Evolutionary conservation across 2,888 invertebrate species (phyloP).

Genomic region (Helicoverpa assulta): DNA sequence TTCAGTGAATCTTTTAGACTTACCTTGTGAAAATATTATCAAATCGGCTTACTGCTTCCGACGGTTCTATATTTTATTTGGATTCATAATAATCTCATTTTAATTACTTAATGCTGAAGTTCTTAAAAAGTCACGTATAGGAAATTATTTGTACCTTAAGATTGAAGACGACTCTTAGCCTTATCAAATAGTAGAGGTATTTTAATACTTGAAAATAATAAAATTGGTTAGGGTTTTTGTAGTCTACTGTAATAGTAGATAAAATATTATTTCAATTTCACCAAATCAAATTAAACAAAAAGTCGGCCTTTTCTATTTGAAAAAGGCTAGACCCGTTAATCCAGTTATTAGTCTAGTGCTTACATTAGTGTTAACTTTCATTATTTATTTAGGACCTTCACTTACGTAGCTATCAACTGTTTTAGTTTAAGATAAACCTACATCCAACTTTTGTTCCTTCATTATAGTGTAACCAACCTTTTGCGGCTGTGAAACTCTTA

Average conservation of each 20-base stretch:
- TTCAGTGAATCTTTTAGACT: not conserved
- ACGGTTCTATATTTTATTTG: no score
- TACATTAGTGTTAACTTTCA: slow-evolving; percentile 49
- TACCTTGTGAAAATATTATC: not conserved
- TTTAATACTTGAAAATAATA: no score
- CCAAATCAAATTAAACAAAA: not conserved
- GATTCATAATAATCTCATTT: no score
- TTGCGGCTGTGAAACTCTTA: slow-evolving; percentile 13
- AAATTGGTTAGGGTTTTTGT: no score
- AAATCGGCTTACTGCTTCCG: not conserved
- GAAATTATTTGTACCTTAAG: no score
- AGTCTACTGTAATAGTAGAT: not conserved
- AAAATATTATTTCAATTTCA: not conserved
- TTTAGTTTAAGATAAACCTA: slow-evolving; percentile 54
- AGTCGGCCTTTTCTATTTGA: not conserved
- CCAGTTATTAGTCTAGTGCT: not conserved
- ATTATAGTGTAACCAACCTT: slow-evolving; percentile 38
- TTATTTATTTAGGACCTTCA: slow-evolving; percentile 55
- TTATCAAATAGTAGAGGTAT: no score
- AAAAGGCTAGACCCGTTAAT: slow-evolving; percentile 2
- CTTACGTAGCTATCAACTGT: slow-evolving; percentile 37
- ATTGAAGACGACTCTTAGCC: no score
- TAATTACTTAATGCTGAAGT: no score
- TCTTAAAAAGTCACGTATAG: no score
- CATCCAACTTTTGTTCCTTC: slow-evolving; percentile 58